Percentiles rank a stretch among this genome's conserved stretches.
These are phyloP conservation scores for Ochlodes sylvanus DNA, from an alignment of 2,888 invertebrate genomes.

Conservation along the genomic window DNA sequence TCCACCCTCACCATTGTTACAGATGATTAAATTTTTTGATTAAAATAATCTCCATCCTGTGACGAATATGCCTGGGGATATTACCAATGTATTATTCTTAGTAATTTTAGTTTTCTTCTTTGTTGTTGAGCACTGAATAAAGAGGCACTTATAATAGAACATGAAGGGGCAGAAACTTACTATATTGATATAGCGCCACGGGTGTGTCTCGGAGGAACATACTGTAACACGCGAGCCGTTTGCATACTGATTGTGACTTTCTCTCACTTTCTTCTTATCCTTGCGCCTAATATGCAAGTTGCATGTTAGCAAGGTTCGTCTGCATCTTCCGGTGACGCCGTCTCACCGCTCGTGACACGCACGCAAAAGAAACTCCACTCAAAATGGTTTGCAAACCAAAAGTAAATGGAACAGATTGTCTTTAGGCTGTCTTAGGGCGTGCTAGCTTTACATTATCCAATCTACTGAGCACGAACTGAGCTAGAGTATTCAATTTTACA, in stretches of 20 bases:
- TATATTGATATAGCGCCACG: neutral
- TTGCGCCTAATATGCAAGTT: constrained; percentile 35
- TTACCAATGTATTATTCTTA: too few relatives aligned
- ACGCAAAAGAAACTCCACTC: constrained; percentile 25
- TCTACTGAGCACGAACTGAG: too few relatives aligned
- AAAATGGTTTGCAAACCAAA: constrained; percentile 12
- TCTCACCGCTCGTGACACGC: constrained; percentile 1
- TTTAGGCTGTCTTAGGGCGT: neutral
- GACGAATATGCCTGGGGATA: too few relatives aligned
- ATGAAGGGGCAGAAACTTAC: neutral
- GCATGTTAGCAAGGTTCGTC: constrained; percentile 19
- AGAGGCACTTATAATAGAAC: too few relatives aligned
- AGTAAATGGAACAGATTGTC: neutral
- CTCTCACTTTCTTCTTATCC: constrained; percentile 46
- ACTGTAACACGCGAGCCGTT: constrained; percentile 36
- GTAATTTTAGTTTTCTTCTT: too few relatives aligned
- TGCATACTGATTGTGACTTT: constrained; percentile 46
- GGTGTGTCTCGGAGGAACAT: constrained; percentile 32
- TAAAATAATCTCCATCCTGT: too few relatives aligned
- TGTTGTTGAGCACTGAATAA: too few relatives aligned
- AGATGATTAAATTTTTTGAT: too few relatives aligned
- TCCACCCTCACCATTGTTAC: too few relatives aligned
- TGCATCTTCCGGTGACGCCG: constrained; percentile 19
- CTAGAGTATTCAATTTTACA: too few relatives aligned
- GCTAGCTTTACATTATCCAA: too few relatives aligned